Evolutionary conservation across 2,888 invertebrate genomes (phyloP).

Genomic region (Pseudococcus viburni): DNA sequence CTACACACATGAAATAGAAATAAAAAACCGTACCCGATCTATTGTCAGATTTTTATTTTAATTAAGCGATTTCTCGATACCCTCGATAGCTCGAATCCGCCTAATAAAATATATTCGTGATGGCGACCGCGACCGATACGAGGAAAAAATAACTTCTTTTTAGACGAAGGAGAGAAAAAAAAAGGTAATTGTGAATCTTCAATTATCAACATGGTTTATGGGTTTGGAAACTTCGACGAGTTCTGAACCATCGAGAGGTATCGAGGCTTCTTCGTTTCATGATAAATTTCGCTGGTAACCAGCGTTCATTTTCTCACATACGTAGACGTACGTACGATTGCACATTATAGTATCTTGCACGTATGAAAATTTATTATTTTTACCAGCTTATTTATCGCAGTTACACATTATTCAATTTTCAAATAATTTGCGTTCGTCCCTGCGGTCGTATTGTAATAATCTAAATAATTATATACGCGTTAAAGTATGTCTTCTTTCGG

Average conservation of each 20-base stretch:
- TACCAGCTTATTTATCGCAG: slow-evolving; percentile 51
- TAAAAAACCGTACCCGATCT: not conserved
- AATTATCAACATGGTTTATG: slow-evolving; percentile 46
- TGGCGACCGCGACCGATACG: not conserved
- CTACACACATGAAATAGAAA: not conserved
- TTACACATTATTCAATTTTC: slow-evolving; percentile 60
- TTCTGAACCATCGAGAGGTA: not conserved
- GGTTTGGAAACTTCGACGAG: slow-evolving; percentile 6
- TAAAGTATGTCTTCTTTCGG: slow-evolving; percentile 54
- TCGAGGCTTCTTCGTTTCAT: slow-evolving; percentile 20
- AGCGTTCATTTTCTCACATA: not conserved
- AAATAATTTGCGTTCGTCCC: slow-evolving; percentile 57
- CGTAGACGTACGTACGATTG: not conserved
- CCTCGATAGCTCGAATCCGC: not conserved
- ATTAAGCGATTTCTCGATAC: slow-evolving; percentile 22
- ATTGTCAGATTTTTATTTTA: slow-evolving; percentile 30
- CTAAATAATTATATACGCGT: slow-evolving; percentile 51
- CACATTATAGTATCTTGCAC: not conserved
- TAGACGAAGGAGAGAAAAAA: not conserved
- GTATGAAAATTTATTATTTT: slow-evolving; percentile 51
- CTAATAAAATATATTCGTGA: slow-evolving; percentile 21
- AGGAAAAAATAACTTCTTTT: slow-evolving; percentile 11
- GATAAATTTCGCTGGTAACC: slow-evolving; percentile 43
- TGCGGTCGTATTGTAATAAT: slow-evolving; percentile 42
- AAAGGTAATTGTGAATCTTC: slow-evolving; percentile 43